A percentile compares a stretch with the other conserved stretches of the same genome.
Conservation (phyloP, 2,888 invertebrate species). For the Harpalus rufipes region DNA sequence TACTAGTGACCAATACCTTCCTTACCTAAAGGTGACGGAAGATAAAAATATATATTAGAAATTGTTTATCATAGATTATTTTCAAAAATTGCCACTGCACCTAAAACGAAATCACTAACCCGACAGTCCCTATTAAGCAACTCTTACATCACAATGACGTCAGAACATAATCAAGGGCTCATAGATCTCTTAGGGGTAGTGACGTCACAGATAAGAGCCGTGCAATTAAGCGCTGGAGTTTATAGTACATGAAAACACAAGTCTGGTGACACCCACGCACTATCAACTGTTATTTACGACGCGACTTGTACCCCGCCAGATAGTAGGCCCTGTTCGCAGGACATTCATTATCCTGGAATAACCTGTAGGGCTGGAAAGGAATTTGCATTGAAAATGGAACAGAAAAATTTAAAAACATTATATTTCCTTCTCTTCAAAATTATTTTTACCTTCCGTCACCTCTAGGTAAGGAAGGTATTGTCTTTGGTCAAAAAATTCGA, state of each 20-base stretch:
- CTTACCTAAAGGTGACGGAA: too few species aligned
- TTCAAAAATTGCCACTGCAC: too few species aligned
- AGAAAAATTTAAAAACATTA: too few species aligned
- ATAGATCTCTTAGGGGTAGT: background rate
- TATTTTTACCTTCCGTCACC: too few species aligned
- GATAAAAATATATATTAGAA: too few species aligned
- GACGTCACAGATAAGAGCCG: background rate
- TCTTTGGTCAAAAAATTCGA: too few species aligned
- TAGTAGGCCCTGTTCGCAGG: constrained; percentile 1
- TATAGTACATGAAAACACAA: constrained; percentile 56
- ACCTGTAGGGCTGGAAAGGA: background rate
- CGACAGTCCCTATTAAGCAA: background rate
- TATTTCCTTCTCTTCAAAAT: too few species aligned
- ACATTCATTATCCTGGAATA: constrained; percentile 4
- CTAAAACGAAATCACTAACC: too few species aligned
- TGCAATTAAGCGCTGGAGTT: constrained; percentile 37
- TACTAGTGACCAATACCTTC: too few species aligned
- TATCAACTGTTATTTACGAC: constrained; percentile 39
- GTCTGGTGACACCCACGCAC: constrained; percentile 46
- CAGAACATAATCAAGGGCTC: background rate
- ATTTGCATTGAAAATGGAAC: too few species aligned
- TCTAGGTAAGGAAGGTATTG: too few species aligned
- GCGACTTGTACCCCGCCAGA: constrained; percentile 10
- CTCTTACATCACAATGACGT: background rate
- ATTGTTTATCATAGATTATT: too few species aligned